Base-by-base conservation (phyloP, 2,888 invertebrate species). In the Drosophila testacea region DNA sequence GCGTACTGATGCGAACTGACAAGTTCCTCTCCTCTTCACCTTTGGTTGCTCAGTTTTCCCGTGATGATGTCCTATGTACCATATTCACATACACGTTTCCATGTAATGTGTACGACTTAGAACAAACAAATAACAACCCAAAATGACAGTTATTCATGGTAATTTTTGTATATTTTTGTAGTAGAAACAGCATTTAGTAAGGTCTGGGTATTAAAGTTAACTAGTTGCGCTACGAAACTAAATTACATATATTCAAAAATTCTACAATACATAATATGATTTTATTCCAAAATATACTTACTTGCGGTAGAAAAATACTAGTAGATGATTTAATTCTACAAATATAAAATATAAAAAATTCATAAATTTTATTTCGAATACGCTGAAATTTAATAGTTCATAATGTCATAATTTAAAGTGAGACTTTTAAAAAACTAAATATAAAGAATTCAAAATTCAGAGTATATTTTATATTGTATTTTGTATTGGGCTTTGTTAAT, bases 101-200 rank as follows among this genome's bases (percentile, higher is more conserved):
- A 61, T 85, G 73, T 83, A 78, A 83, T 85, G 85, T 70, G 69
- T 77, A 69, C 78, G 71, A 78, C 83, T 81, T 79, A 67, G 62
- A 74, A 60, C 55, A 56, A 44, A 36, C 50, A 71, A 67, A 69
- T 73, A 83, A 65, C 57, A 70, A 41, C 62, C 57, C 77, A 41
- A 74, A 82, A 82, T 82, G 77, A 82, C 81, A 77, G 79, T 84
- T 77, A 83, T 84, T 82, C 84, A 83, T 84, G 84, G 85, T 79
- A 77, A 84, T 84, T 83, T 81, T 79, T 82, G 59, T 61, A 54
- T 72, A 64, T 64, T 64, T 69, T 73, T 71, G 55, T 62, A 5
- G 51, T 13, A 13, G 47, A 32, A 65, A 46, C 38, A 36, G 47
- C 52, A 68, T 56, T 62, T 55, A 63, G 51, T 36, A 47, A 47